Evolutionary conservation across 2,113 vertebrate species (phyloP), one percentile per base, ranked within the genome.

Genomic region (Pygoscelis antarcticus): DNA sequence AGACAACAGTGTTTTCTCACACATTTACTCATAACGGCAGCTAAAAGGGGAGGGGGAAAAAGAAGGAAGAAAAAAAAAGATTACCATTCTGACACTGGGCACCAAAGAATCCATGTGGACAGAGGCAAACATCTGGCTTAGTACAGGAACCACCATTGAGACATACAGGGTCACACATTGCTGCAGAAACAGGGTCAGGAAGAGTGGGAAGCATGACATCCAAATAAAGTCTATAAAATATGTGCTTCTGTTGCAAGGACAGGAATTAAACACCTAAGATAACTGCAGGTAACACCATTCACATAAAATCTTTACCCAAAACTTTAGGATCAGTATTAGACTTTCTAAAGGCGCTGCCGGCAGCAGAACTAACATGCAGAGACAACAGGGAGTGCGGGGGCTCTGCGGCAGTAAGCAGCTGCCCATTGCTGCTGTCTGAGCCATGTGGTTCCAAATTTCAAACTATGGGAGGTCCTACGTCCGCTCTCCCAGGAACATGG

Each of bases 61-160:
- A 7, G 14, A 29, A 29, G 8, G 4, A 46, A 9, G 44, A 13
- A 25, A 21, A 25, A 32, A 46, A 89, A 77, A 55, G 25, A 91
- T 98, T 98, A 99, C 99, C 99, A 69, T 99, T 99, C 94, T 99
- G 99, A 98, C 99, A 99, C 71, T 98, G 98, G 32, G 97, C 97
- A 81, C 99, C 99, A 61, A 99, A 99, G 98, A 99, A 99, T 96
- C 99, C 99, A 69, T 78, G 92, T 49, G 99, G 99, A 96, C 99
- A 99, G 90, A 98, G 91, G 44, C 99, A 99, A 95, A 97, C 83
- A 76, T 98, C 97, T 89, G 99, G 99, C 85, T 98, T 99, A 12
- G 97, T 95, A 96, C 99, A 99, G 19, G 97, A 98, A 57, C 99
- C 99, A 95, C 99, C 99, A 27, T 99, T 99, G 91, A 99, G 98